phyloP scores from a whole-genome alignment of 1,140 invertebrate genomes.

The Phthorimaea operculella region DNA sequence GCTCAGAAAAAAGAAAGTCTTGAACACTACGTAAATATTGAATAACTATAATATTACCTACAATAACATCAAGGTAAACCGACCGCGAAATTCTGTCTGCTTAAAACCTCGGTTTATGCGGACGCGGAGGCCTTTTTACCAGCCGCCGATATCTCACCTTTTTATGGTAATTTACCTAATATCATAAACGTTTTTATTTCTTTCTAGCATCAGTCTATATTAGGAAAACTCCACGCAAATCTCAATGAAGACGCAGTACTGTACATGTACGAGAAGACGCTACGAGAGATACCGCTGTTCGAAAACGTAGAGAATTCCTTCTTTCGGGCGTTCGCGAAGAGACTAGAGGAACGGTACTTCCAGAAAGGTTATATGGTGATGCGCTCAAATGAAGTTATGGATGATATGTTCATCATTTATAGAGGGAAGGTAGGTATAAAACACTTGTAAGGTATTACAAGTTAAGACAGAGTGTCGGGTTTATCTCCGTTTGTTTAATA shows the following conservation, averaged over 20 bases:
- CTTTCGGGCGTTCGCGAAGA: conserved; percentile 62
- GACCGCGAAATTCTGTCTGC: no score
- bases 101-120: no score
- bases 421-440: conserved; percentile 45
- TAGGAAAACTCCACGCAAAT: conserved; percentile 60
- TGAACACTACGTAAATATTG: no score
- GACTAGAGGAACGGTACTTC: conserved; percentile 55
- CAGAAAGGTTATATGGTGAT: conserved; percentile 62
- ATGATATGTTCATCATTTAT: conserved; percentile 56
- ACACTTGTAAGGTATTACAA: not conserved
- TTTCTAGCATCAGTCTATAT: conserved; percentile 57
- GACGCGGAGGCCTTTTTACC: no score
- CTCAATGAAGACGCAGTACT: conserved; percentile 62
- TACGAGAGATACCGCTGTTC: conserved; percentile 62
- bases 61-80: no score
- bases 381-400: conserved; percentile 56
- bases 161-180: no score
- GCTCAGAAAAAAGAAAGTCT: no score
- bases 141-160: no score
- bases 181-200: no score
- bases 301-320: conserved; percentile 62
- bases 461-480: no score
- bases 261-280: conserved; percentile 61
- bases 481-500: no score
- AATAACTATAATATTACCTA: no score